Conservation (phyloP, 2,888 invertebrate species). For the Odiellus spinosus region DNA sequence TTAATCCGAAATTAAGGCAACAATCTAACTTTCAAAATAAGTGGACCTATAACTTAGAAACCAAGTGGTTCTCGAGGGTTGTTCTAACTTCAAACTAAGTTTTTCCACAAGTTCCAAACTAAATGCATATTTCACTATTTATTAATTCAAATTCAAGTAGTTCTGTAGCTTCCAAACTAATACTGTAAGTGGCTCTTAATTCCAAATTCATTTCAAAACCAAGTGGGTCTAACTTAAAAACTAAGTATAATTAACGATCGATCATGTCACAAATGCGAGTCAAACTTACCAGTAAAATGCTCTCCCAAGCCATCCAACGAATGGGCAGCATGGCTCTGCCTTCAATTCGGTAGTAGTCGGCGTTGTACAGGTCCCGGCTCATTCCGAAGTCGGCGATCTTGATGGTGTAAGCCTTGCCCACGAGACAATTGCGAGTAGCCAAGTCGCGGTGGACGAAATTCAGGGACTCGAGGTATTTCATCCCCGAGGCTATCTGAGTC, state of each 20-base stretch:
- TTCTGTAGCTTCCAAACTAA: too few relatives aligned
- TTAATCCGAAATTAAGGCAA: too few relatives aligned
- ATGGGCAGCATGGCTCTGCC: slow-evolving; percentile 66
- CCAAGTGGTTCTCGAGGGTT: not conserved
- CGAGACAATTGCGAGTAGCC: slow-evolving; percentile 69
- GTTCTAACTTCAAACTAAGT: not conserved
- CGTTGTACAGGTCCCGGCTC: slow-evolving; percentile 57
- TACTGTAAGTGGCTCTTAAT: too few relatives aligned
- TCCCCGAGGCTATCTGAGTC: slow-evolving; percentile 70
- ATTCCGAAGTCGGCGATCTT: slow-evolving; percentile 75
- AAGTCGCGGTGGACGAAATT: slow-evolving; percentile 82
- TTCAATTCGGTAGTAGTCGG: slow-evolving; percentile 68
- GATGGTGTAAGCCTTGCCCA: slow-evolving; percentile 57
- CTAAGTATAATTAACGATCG: too few relatives aligned
- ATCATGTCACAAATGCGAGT: too few relatives aligned
- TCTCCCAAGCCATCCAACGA: slow-evolving; percentile 82
- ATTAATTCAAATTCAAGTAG: too few relatives aligned
- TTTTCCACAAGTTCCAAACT: not conserved
- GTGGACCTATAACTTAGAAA: not conserved
- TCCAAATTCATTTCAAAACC: too few relatives aligned
- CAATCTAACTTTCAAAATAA: too few relatives aligned
- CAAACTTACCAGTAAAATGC: slow-evolving; percentile 53
- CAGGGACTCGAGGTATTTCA: slow-evolving; percentile 71
- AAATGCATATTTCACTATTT: too few relatives aligned
- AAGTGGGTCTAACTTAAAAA: too few relatives aligned